phyloP scores from a whole-genome alignment of 2,797 vertebrate genomes.

The Furcifer pardalis region DNA sequence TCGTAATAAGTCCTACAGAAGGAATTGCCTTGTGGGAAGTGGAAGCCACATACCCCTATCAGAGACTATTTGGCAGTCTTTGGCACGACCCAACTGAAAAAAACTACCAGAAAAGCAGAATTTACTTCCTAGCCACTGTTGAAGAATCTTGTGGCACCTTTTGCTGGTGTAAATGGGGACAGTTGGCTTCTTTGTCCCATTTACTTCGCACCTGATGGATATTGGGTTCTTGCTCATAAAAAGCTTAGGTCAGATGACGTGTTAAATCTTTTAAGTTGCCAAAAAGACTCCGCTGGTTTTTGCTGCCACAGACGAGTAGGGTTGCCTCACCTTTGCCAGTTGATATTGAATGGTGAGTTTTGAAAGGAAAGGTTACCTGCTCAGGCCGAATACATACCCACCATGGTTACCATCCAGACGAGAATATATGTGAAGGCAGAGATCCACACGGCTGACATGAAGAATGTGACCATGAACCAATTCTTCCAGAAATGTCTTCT shows the following conservation, averaged over 20 bases:
- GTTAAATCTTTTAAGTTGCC: too few relatives aligned
- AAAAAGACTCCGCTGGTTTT: too few relatives aligned
- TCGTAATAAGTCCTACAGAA: neutral
- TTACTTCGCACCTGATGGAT: too few relatives aligned
- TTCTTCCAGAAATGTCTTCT: conserved; percentile 89
- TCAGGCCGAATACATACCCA: conserved; percentile 80
- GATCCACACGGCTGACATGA: conserved; percentile 97
- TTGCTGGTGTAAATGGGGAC: too few relatives aligned
- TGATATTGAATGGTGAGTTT: neutral
- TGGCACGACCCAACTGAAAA: neutral
- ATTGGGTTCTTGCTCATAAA: too few relatives aligned
- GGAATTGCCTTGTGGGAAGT: neutral
- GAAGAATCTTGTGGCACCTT: too few relatives aligned
- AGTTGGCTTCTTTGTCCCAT: too few relatives aligned
- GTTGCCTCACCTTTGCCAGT: too few relatives aligned
- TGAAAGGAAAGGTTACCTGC: neutral
- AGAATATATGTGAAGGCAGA: conserved; percentile 93
- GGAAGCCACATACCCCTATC: neutral
- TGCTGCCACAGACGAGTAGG: too few relatives aligned
- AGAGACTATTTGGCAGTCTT: neutral
- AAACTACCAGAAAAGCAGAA: neutral
- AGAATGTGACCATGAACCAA: conserved; percentile 91
- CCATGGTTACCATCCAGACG: conserved; percentile 97
- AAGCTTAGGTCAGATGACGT: too few relatives aligned
- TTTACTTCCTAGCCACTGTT: neutral